Evolutionary conservation across 2,888 invertebrate species (phyloP), one percentile per base, ranked within the genome.

Genomic region (Nezara viridula): DNA sequence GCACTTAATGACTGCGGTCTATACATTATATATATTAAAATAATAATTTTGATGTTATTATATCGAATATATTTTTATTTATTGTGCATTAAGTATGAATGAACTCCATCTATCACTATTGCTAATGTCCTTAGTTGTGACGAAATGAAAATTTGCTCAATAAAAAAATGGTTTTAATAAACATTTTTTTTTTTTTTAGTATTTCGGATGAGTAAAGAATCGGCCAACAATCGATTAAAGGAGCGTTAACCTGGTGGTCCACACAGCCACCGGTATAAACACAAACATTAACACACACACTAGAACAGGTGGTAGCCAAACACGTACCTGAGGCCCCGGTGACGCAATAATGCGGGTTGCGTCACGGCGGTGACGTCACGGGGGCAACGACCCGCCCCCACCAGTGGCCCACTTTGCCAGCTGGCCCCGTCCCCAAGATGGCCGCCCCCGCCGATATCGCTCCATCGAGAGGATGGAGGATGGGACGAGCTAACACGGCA

Each of bases 321-420:
- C 50, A 47, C 47, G 50, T 47, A 50, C 47, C 47, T 73, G 88
- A n/a, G 32, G 77, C 10, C 37, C 47, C 40, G n/a, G 66, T 85
- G 88, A 85, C 88, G 88, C 27, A 88, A 77, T 81, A 37, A 52
- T 47, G 87, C 50, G 87, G 87, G 87, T 85, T 81, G 88, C 88
- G 85, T 85, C 88, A 85, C 32, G 32, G 81, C 40, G 9, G 88
- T 88, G 88, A 85, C 88, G 88, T 73, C 88, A 88, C 49, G 88
- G 52, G 88, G 50, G 27, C 88, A 81, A 81, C 88, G 49, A 81
- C 88, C 88, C 37, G 32, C 66, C 52, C 81, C 81, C 49, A 7
- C 86, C 86, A 49, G 9, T 85, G 88, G 32, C 88, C 81, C 88
- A 81, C 81, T 55, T 55, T 14, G 52, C 50, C 86, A 50, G 55